A percentile compares a stretch with the other conserved stretches of the same genome.
phyloP scores from a whole-genome alignment of 2,888 invertebrate species.

The Ferdinandea cuprea region DNA sequence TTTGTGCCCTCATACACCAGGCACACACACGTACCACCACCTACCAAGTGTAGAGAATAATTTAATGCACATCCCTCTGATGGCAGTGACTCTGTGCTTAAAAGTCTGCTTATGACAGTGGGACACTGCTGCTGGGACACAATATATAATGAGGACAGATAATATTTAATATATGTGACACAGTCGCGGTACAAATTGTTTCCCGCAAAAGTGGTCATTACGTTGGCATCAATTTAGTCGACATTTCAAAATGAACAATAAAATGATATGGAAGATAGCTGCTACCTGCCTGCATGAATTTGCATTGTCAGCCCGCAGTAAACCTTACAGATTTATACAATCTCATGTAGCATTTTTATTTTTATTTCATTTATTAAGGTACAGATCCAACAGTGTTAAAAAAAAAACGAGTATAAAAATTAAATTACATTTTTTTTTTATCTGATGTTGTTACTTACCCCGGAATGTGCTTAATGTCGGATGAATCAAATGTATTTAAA shows the following conservation, averaged over 20 bases:
- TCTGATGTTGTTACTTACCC: too few species aligned
- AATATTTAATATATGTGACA: slow-evolving; percentile 23
- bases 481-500: too few species aligned
- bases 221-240: slow-evolving; percentile 44
- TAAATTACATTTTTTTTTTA: too few species aligned
- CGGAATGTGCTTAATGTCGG: too few species aligned
- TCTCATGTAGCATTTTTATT: neutral
- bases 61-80: slow-evolving; percentile 48
- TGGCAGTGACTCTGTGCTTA: slow-evolving; percentile 34
- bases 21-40: neutral
- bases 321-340: slow-evolving; percentile 20
- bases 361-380: too few species aligned
- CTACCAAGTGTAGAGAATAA: neutral
- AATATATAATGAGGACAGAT: slow-evolving; percentile 35
- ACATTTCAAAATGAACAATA: neutral
- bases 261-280: slow-evolving; percentile 14
- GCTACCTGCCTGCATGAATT: slow-evolving; percentile 15
- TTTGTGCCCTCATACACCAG: neutral
- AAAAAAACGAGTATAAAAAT: too few species aligned
- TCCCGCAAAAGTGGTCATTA: slow-evolving; percentile 31
- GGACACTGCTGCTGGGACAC: slow-evolving; percentile 2
- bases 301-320: slow-evolving; percentile 26
- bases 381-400: too few species aligned
- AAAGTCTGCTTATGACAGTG: slow-evolving; percentile 33
- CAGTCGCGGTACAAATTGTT: slow-evolving; percentile 9